Conservation (phyloP, 2,113 vertebrate genomes). For the Chloropsis hardwickii region DNA sequence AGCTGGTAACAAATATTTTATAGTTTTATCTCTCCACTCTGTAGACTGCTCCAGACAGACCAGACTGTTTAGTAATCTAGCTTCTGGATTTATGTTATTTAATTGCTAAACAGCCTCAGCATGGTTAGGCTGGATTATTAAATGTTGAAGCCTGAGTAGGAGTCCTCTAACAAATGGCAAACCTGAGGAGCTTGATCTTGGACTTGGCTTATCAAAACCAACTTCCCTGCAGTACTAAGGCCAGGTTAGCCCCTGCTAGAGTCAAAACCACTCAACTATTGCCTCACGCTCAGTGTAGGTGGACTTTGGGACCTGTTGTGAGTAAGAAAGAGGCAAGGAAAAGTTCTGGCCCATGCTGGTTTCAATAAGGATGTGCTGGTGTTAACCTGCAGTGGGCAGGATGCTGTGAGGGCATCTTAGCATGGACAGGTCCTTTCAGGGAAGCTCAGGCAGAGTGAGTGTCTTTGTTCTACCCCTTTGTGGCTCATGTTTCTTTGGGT, state of each 20-base stretch:
- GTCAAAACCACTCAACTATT: not conserved
- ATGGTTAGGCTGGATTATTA: not conserved
- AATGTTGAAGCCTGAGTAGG: not conserved
- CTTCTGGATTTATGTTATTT: conserved; percentile 48
- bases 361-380: not conserved
- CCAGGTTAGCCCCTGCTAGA: not conserved
- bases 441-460: not conserved
- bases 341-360: not conserved
- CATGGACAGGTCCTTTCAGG: not conserved
- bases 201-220: not conserved
- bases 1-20: conserved; percentile 52
- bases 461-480: not conserved
- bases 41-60: conserved; percentile 8
- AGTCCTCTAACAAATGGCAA: not conserved
- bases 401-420: accelerated
- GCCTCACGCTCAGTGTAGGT: not conserved
- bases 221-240: not conserved
- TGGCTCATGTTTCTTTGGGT: not conserved
- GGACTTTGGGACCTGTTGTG: not conserved
- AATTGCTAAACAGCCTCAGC: conserved; percentile 27
- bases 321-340: not conserved
- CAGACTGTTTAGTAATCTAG: conserved; percentile 55
- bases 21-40: conserved; percentile 35
- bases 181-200: not conserved
- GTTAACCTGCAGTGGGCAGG: not conserved